phyloP scores from a whole-genome alignment of 2,797 vertebrate genomes.

The Enteromius fasciolatus region DNA sequence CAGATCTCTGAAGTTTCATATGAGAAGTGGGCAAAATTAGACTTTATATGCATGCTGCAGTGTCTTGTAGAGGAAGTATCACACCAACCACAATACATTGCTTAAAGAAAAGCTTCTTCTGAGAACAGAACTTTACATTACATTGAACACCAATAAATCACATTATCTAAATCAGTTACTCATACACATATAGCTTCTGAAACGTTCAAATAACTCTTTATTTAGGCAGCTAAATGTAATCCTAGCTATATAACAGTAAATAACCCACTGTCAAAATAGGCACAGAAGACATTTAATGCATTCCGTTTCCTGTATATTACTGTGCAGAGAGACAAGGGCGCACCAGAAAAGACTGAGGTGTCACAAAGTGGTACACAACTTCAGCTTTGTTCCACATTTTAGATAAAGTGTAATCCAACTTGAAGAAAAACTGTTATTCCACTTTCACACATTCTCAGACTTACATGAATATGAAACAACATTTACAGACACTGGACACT shows the following conservation, averaged over 20 bases:
- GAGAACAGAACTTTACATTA: not conserved
- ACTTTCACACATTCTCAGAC: not conserved
- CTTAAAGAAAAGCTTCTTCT: not conserved
- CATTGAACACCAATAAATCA: not conserved
- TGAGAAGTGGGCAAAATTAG: conserved; percentile 13
- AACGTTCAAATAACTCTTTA: not conserved
- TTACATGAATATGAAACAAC: not conserved
- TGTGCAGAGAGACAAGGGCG: not conserved
- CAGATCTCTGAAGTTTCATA: conserved; percentile 1
- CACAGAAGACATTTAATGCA: not conserved
- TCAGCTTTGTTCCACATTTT: not conserved
- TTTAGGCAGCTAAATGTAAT: not conserved
- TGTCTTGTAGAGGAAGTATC: conserved; percentile 8
- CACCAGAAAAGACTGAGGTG: not conserved
- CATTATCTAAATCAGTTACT: not conserved
- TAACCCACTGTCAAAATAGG: not conserved
- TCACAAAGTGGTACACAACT: not conserved
- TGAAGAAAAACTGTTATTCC: not conserved
- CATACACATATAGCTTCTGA: not conserved
- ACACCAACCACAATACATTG: conserved; percentile 18
- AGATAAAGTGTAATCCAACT: not conserved
- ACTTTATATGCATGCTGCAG: conserved; percentile 1
- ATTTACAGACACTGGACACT: not conserved
- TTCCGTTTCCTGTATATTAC: not conserved
- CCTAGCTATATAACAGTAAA: not conserved